Percentiles rank a stretch among this genome's conserved stretches.
These are phyloP conservation scores for Antedon bifida DNA, from an alignment of 35 echinoderm and acorn worm species.

Conservation along the genomic window DNA sequence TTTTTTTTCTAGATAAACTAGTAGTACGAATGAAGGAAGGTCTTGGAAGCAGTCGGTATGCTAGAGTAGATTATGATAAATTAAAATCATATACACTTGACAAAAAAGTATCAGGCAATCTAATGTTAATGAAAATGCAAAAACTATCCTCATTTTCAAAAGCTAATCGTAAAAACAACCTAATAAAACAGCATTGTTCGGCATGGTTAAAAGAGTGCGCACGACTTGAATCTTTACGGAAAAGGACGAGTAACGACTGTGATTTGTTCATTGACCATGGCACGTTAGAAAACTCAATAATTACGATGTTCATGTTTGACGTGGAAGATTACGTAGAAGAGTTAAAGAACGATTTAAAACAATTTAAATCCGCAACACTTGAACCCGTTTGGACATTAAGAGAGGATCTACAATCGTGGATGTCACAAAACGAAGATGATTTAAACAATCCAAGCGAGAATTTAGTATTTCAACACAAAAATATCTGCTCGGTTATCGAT, in stretches of 20 bases:
- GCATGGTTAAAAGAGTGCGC: conserved; percentile 64
- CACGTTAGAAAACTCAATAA: conserved; percentile 44
- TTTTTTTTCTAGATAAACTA: conserved; percentile 65
- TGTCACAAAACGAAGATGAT: conserved; percentile 9
- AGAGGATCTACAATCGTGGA: conserved; percentile 44
- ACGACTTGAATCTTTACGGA: conserved; percentile 22
- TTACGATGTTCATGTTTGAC: conserved; percentile 89
- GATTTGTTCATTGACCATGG: conserved; percentile 29
- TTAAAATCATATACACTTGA: conserved; percentile 57
- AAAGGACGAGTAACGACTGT: conserved; percentile 32
- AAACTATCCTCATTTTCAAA: conserved; percentile 44
- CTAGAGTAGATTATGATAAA: conserved; percentile 63
- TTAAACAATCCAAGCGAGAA: not conserved
- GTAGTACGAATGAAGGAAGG: conserved; percentile 75
- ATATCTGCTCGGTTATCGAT: not conserved
- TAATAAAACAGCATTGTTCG: conserved; percentile 68
- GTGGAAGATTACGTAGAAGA: conserved; percentile 54
- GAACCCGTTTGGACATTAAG: conserved; percentile 66
- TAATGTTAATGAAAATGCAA: conserved; percentile 72
- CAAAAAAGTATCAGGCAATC: conserved; percentile 66
- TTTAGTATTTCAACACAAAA: not conserved
- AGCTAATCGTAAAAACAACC: conserved; percentile 55
- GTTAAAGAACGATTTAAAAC: conserved; percentile 20
- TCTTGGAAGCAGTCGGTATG: conserved; percentile 56
- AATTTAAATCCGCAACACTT: conserved; percentile 42